These are phyloP conservation scores for Graptemys geographica DNA, from an alignment of 2,797 vertebrate genomes.

Conservation along the genomic window DNA sequence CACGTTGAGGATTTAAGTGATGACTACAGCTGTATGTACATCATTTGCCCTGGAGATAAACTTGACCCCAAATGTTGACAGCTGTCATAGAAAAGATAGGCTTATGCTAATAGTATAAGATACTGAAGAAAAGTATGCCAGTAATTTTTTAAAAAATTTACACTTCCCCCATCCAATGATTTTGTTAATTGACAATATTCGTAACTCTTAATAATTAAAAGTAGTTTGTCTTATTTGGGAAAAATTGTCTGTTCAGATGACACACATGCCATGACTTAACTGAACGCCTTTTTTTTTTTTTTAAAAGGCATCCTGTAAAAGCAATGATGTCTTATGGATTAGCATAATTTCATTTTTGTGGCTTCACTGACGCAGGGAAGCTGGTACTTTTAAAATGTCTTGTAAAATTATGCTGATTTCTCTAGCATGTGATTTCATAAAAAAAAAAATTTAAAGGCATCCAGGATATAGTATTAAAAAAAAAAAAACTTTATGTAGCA, in stretches of 20 bases:
- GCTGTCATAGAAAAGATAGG: neutral
- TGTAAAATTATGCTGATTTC: neutral
- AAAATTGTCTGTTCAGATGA: neutral
- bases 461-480: neutral
- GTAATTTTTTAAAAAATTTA: no score
- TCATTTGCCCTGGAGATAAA: neutral
- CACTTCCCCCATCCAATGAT: fast-evolving
- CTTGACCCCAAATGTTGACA: neutral
- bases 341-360: neutral
- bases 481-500: neutral
- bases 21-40: neutral
- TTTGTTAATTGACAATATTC: neutral
- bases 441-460: neutral
- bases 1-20: fast-evolving
- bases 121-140: neutral
- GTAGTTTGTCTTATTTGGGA: neutral
- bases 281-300: neutral
- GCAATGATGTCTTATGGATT: neutral
- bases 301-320: neutral
- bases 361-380: neutral
- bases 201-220: neutral
- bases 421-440: neutral
- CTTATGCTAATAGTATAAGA: neutral
- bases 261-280: neutral
- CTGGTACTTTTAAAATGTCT: neutral